A percentile compares a stretch with the other conserved stretches of the same genome.
These are phyloP conservation scores for Canis aureus DNA, from an alignment of 2,113 vertebrate genomes.

Conservation along the genomic window DNA sequence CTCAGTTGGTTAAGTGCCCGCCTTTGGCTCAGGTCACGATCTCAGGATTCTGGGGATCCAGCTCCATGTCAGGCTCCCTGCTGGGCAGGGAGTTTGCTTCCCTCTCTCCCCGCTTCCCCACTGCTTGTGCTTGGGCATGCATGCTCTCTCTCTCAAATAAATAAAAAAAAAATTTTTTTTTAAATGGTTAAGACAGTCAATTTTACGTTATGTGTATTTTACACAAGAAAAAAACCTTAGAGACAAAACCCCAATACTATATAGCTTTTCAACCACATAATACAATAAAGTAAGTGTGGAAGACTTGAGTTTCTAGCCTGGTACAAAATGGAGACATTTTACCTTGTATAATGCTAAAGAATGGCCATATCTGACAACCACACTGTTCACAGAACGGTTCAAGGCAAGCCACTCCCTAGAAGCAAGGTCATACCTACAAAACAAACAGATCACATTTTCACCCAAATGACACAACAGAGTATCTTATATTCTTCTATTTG, in stretches of 20 bases:
- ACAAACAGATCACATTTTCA: conserved; percentile 75
- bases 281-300: conserved; percentile 10
- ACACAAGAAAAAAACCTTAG: neutral
- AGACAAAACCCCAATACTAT: neutral
- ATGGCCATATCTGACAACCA: conserved; percentile 96
- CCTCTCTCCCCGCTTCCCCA: no score
- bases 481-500: conserved; percentile 31
- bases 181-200: neutral
- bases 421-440: conserved; percentile 92
- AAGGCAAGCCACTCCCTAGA: conserved; percentile 93
- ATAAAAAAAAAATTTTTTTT: no score
- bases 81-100: no score
- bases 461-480: conserved; percentile 52
- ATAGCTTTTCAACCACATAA: conserved; percentile 16
- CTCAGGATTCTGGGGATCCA: no score
- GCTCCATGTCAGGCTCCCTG: no score
- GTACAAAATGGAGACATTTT: conserved; percentile 26
- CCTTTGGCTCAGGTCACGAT: no score
- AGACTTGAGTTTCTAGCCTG: conserved; percentile 27
- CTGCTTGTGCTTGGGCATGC: no score
- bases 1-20: no score
- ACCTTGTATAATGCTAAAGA: conserved; percentile 94
- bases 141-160: no score
- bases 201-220: neutral
- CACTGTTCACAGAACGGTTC: conserved; percentile 90